Evolutionary conservation across 2,797 vertebrate genomes (phyloP), one percentile per base, ranked within the genome.

Genomic region (Anas bernieri): DNA sequence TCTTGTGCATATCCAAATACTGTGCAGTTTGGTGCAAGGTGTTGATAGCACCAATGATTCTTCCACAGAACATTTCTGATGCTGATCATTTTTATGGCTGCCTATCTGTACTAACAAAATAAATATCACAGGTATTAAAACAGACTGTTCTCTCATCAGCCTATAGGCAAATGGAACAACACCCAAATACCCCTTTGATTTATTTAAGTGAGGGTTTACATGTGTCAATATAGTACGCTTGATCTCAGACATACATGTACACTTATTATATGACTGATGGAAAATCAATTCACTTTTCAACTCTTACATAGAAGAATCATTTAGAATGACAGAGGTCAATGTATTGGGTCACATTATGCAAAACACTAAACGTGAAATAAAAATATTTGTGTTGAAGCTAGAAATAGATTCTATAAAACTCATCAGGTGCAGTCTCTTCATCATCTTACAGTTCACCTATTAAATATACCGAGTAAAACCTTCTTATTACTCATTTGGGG

Each of bases 281-380:
- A 95, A 98, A 98, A 98, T 98, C 98, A 97, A 98, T 98, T 94
- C 79, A 81, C 89, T 95, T 93, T 95, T 92, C 97, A 93, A 88
- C 95, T 96, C 93, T 97, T 96, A 96, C 97, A 97, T 98, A 96
- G 90, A 95, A 89, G 52, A 79, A 96, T 97, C 97, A 97, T 97
- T 96, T 84, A 72, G 94, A 97, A 94, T 92, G 97, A 95, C 96
- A 97, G 97, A 97, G 97, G 98, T 97, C 98, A 98, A 96, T 66
- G 22, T 88, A 88, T 48, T 96, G 95, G 96, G 97, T 95, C 96
- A 96, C 97, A 88, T 84, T 79, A 88, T 77, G 92, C 63, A 87
- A 83, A 95, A 73, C 75, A 70, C 79, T 92, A 91, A 96, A 94
- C 84, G 93, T 58, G 80, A 96, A 96, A 96, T 93, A 96, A 96